Evolutionary conservation across 2,797 vertebrate species (phyloP), one percentile per base, ranked within the genome.

Genomic region (Naso thynnoides): DNA sequence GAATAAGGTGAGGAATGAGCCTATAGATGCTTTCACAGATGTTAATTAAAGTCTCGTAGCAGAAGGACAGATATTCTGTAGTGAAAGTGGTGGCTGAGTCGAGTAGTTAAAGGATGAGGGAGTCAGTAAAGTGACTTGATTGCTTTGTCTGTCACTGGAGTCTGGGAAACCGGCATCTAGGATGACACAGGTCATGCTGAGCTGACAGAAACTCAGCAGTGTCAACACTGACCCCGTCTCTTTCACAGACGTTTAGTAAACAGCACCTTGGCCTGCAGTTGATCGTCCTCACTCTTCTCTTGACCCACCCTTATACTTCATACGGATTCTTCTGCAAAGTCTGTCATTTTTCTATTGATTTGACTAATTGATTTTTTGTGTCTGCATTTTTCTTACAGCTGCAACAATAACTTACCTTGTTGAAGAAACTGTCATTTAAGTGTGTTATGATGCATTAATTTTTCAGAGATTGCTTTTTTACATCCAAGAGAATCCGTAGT

Each of bases 141-240:
- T 39, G 26, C 71, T 60, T 31, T 26, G 73, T 78, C 61, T 47
- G 49, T 76, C 59, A 63, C 61, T n/a, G 3, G 72, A 82, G 66
- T 48, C 60, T 39, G 38, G 44, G 48, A 73, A 78, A 48, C 41
- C 2, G 55, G n/a, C 55, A 29, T 16, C 7, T 16, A 47, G 45
- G 59, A 73, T 33, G 52, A 73, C 50, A 26, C 72, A 52, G 69
- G 69, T 73, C 75, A 31, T 60, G 63, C 73, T 78, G 86, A 87
- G 52, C 65, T 52, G 70, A 68, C 82, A 66, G 70, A 78, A 84
- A 83, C 42, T 8, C 24, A 26, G 62, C 69, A 27, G 24, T 31
- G 55, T 70, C 64, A 62, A 70, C 52, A 38, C 8, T 56, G 57
- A 33, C 38, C 4, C 56, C 67, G 26, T 69, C 59, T 23, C 1